These are phyloP conservation scores for Crossaster papposus DNA, from an alignment of 53 echinoderm and acorn worm genomes.

Conservation along the genomic window DNA sequence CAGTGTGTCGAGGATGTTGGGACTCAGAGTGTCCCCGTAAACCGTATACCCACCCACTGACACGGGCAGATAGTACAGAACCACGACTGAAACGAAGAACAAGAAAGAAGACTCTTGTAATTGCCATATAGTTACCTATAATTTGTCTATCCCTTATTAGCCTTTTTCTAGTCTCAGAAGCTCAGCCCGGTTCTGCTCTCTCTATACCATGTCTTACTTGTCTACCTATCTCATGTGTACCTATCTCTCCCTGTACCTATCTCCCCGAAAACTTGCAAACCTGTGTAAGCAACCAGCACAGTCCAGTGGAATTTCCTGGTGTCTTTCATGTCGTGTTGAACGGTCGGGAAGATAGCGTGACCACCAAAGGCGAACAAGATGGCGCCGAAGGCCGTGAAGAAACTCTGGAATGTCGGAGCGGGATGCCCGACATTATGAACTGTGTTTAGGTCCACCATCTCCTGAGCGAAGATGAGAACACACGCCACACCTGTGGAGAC, in stretches of 20 bases:
- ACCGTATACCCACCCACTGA: slow-evolving; percentile 82
- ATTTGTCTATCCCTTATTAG: no score
- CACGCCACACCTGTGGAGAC: slow-evolving; percentile 77
- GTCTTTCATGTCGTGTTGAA: slow-evolving; percentile 93
- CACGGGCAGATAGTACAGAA: slow-evolving; percentile 84
- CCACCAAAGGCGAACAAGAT: slow-evolving; percentile 97
- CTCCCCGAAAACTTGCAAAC: slow-evolving; percentile 62
- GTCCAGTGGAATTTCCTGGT: slow-evolving; percentile 75
- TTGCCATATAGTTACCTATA: no score
- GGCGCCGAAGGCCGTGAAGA: slow-evolving; percentile 90
- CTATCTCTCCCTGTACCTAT: no score
- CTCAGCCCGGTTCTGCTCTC: no score
- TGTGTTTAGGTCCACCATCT: slow-evolving; percentile 56
- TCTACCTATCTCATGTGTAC: no score
- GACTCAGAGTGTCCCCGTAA: slow-evolving; percentile 70
- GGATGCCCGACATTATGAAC: background rate
- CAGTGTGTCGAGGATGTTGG: slow-evolving; percentile 74
- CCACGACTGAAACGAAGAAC: slow-evolving; percentile 62
- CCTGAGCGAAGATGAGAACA: slow-evolving; percentile 74
- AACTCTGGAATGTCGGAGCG: slow-evolving; percentile 64
- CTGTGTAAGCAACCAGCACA: slow-evolving; percentile 72
- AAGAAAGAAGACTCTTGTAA: background rate
- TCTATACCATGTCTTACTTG: no score
- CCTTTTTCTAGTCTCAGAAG: no score
- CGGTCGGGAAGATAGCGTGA: slow-evolving; percentile 91